Evolutionary conservation across 2,888 invertebrate species (phyloP), one percentile per base, ranked within the genome.

Genomic region (Andrena trimmerana): DNA sequence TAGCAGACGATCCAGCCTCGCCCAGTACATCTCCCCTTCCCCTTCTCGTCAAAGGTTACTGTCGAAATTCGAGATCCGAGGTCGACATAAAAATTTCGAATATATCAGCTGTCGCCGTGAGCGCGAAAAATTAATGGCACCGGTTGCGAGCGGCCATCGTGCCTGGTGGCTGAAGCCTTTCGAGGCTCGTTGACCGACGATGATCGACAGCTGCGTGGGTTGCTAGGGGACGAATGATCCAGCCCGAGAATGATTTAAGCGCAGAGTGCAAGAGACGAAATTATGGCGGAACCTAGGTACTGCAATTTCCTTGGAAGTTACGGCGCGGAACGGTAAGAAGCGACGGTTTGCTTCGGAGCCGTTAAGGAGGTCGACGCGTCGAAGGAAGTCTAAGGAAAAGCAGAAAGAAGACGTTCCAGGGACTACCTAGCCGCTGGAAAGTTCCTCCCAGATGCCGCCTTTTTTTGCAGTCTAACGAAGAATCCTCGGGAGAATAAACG

Each of bases 301-400:
- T 31, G 71, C 66, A 73, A 63, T 86, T 86, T 80, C 80, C 84
- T 72, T 77, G 78, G 76, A 72, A 78, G 57, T 72, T 82, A 80
- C 68, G 72, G 50, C 60, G 52, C 48, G 78, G 68, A 87, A 85
- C 83, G 74, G 86, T 74, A 83, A 27, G 69, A 78, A 78, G 75
- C 57, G 68, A 81, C 54, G 70, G 70, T 78, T 77, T 71, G 50
- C 27, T 48, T 42, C 60, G 65, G 13, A 57, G 82, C 71, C 83
- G 80, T 80, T 78, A 73, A 80, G 63, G 50, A 78, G 63, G 54
- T 78, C 83, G 73, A 60, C 57, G 31, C 54, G 4, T 8, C 59
- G 72, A 36, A 36, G 57, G 54, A 63, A 78, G 66, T 59, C 48
- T n/a, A 48, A 59, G 67, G 42, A 48, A 50, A 52, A 74, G 78